Percentiles rank a stretch among this genome's conserved stretches.
Conservation (phyloP, 2,888 invertebrate species). For the Thymelicus sylvestris region DNA sequence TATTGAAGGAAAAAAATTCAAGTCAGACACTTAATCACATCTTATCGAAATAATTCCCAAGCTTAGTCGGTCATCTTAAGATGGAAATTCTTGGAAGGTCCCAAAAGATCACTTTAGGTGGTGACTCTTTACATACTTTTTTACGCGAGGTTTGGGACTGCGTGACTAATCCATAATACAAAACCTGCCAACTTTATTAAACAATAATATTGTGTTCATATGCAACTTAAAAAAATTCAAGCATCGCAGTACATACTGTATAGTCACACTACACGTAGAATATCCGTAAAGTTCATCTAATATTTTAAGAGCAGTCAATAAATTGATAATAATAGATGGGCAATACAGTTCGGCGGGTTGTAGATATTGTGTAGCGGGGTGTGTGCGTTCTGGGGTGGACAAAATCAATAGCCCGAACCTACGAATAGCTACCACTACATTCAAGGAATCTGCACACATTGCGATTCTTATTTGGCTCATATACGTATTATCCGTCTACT, state of each 20-base stretch:
- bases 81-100: slow-evolving; percentile 74
- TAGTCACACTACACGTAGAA: background rate
- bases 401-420: slow-evolving; percentile 81
- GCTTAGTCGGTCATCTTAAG: slow-evolving; percentile 67
- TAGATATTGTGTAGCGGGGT: slow-evolving; percentile 49
- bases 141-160: background rate
- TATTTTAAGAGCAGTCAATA: slow-evolving; percentile 59
- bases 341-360: slow-evolving; percentile 68
- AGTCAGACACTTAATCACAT: slow-evolving; percentile 60
- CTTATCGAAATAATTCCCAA: slow-evolving; percentile 56
- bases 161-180: slow-evolving; percentile 5
- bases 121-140: slow-evolving; percentile 21
- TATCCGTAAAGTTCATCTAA: slow-evolving; percentile 24
- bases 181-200: background rate
- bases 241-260: background rate
- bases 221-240: background rate
- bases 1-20: slow-evolving; percentile 42
- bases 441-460: slow-evolving; percentile 75
- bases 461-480: slow-evolving; percentile 73
- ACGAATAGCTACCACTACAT: slow-evolving; percentile 73
- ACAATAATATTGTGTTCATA: background rate
- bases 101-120: slow-evolving; percentile 41
- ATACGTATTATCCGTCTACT: slow-evolving; percentile 60
- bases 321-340: slow-evolving; percentile 71
- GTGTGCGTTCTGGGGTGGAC: slow-evolving; percentile 77